Percentiles rank a stretch among this genome's conserved stretches.
Evolutionary conservation across 2,113 vertebrate species (phyloP).

Genomic region (Camelus bactrianus): DNA sequence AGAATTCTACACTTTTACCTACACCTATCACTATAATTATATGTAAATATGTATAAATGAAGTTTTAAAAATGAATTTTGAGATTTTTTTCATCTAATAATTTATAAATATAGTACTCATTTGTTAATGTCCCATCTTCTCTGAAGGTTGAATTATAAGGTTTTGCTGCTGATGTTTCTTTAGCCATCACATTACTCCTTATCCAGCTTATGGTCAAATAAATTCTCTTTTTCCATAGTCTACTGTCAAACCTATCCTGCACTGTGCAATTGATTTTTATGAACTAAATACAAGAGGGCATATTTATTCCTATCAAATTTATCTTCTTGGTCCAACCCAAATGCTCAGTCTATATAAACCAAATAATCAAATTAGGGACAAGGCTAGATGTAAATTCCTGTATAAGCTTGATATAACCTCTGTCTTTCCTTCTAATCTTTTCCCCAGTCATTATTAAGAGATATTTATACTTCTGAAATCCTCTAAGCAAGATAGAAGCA

Average conservation of each 20-base stretch:
- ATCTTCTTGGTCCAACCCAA: conserved; percentile 58
- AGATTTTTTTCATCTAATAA: background rate
- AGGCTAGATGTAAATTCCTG: conserved; percentile 69
- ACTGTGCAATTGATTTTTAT: conserved; percentile 50
- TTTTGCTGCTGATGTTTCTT: background rate
- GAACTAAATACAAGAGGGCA: conserved; percentile 34
- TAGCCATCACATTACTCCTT: background rate
- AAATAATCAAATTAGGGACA: conserved; percentile 64
- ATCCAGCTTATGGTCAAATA: conserved; percentile 58
- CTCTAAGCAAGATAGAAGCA: conserved; percentile 53
- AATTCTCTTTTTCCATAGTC: conserved; percentile 28
- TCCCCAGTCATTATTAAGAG: conserved; percentile 53
- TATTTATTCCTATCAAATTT: conserved; percentile 66
- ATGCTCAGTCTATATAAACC: conserved; percentile 48
- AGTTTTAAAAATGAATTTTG: background rate
- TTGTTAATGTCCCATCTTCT: background rate
- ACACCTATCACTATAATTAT: background rate
- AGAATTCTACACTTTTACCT: background rate
- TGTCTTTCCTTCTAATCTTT: conserved; percentile 63
- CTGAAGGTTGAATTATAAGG: background rate
- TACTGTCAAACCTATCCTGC: conserved; percentile 47
- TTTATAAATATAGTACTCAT: background rate
- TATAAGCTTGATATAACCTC: conserved; percentile 31
- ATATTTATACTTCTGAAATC: conserved; percentile 66
- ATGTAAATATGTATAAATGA: background rate